These are phyloP conservation scores for Agonopterix subpropinquella DNA, from an alignment of 2,888 invertebrate genomes.

Conservation along the genomic window DNA sequence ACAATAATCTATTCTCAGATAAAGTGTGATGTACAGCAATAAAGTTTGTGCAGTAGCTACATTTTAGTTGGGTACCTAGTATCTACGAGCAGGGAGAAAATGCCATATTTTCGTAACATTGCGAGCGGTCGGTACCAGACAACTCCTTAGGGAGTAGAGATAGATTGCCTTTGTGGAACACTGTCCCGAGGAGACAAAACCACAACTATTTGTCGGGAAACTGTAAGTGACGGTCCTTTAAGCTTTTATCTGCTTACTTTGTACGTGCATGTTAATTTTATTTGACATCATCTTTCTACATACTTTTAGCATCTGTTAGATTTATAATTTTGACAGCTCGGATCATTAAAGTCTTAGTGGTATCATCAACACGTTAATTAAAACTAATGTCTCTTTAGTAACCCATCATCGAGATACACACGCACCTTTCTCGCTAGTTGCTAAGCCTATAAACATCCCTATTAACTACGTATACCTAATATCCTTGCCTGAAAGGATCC, in stretches of 20 bases:
- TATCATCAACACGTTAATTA: too few relatives aligned
- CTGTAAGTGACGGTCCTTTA: slow-evolving; percentile 13
- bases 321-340: too few relatives aligned
- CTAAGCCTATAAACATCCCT: too few relatives aligned
- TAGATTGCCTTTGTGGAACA: slow-evolving; percentile 45
- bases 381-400: too few relatives aligned
- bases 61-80: slow-evolving; percentile 15
- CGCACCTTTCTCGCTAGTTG: too few relatives aligned
- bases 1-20: slow-evolving; percentile 20
- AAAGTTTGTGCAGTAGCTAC: slow-evolving; percentile 17
- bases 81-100: slow-evolving; percentile 26
- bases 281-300: not conserved
- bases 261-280: not conserved
- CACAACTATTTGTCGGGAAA: slow-evolving; percentile 29
- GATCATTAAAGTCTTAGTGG: too few relatives aligned
- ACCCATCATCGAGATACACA: too few relatives aligned
- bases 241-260: slow-evolving; percentile 4
- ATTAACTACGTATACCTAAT: too few relatives aligned
- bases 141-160: slow-evolving; percentile 41
- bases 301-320: too few relatives aligned
- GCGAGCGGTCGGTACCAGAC: slow-evolving; percentile 28
- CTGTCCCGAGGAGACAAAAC: slow-evolving; percentile 32
- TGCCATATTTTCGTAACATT: slow-evolving; percentile 42
- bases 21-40: slow-evolving; percentile 23
- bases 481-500: too few relatives aligned